Conservation (phyloP, 2,888 invertebrate genomes). For the Drosophila tripunctata region DNA sequence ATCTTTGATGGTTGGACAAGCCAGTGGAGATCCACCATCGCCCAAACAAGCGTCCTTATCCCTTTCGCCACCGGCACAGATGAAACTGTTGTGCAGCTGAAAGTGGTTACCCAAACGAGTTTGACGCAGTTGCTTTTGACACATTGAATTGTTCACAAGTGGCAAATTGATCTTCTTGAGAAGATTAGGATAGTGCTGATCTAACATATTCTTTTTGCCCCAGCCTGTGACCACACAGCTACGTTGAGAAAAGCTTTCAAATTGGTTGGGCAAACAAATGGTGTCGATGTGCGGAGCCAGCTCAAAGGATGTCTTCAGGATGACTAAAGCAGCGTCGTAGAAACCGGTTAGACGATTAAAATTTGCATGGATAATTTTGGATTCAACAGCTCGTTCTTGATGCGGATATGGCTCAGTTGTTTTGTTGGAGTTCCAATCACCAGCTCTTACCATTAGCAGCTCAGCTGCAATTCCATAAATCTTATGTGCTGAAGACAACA, state of each 20-base stretch:
- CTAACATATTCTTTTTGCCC: constrained; percentile 65
- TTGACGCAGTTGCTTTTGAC: constrained; percentile 85
- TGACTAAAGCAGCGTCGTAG: constrained; percentile 90
- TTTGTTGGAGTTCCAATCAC: constrained; percentile 86
- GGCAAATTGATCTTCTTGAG: constrained; percentile 89
- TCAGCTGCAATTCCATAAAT: constrained; percentile 79
- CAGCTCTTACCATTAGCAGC: constrained; percentile 86
- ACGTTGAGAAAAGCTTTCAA: constrained; percentile 66
- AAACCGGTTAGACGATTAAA: constrained; percentile 84
- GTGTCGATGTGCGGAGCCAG: constrained; percentile 88
- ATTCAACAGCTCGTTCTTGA: constrained; percentile 87
- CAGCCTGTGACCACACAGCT: constrained; percentile 80
- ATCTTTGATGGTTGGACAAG: constrained; percentile 86
- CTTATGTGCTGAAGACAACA: constrained; percentile 92
- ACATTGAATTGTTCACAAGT: constrained; percentile 85
- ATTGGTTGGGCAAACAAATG: constrained; percentile 87
- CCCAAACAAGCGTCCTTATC: constrained; percentile 89
- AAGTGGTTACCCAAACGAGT: constrained; percentile 89
- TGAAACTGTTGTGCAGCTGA: constrained; percentile 87
- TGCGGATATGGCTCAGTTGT: constrained; percentile 85
- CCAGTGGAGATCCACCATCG: constrained; percentile 91
- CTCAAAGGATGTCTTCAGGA: constrained; percentile 86
- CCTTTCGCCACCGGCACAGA: constrained; percentile 91
- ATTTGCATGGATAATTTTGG: constrained; percentile 86
- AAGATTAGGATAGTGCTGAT: constrained; percentile 86